A percentile compares a stretch with the other conserved stretches of the same genome.
These are phyloP conservation scores for Helicoverpa assulta DNA, from an alignment of 2,888 invertebrate species.

Conservation along the genomic window DNA sequence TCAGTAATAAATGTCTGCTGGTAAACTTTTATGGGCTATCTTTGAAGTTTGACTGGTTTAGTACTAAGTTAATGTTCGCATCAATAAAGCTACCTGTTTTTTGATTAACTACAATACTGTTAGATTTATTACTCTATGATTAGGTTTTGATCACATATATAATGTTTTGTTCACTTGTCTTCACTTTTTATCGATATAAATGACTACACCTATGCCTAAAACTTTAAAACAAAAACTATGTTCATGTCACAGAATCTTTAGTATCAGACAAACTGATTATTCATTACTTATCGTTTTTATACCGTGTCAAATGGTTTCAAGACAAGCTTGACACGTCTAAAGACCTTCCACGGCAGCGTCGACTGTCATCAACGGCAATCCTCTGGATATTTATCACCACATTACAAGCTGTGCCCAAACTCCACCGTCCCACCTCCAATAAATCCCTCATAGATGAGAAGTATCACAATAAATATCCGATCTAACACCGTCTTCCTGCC, in stretches of 20 bases:
- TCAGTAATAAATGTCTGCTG: conserved; percentile 59
- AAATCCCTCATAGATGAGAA: conserved; percentile 85
- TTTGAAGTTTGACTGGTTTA: conserved; percentile 44
- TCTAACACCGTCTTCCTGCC: conserved; percentile 88
- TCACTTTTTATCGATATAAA: conserved; percentile 4
- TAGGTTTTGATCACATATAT: not conserved
- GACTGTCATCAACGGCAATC: conserved; percentile 55
- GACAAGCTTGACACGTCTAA: conserved; percentile 41
- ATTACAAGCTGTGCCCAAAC: conserved; percentile 57
- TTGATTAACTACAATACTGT: conserved; percentile 15
- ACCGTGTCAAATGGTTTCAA: conserved; percentile 34
- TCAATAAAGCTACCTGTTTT: conserved; percentile 50
- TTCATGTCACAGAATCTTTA: conserved; percentile 38
- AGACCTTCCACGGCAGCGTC: conserved; percentile 53
- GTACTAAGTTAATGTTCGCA: conserved; percentile 37
- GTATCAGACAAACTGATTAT: conserved; percentile 40
- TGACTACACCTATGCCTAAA: conserved; percentile 2
- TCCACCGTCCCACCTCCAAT: conserved; percentile 70
- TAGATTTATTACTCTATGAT: not conserved
- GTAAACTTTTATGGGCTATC: conserved; percentile 60
- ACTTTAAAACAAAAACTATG: conserved; percentile 39
- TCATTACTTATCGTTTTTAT: conserved; percentile 51
- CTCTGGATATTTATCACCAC: conserved; percentile 58
- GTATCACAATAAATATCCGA: conserved; percentile 87
- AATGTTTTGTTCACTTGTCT: not conserved